phyloP scores from a whole-genome alignment of 2,797 vertebrate genomes.

The Zenarchopterus dispar region DNA sequence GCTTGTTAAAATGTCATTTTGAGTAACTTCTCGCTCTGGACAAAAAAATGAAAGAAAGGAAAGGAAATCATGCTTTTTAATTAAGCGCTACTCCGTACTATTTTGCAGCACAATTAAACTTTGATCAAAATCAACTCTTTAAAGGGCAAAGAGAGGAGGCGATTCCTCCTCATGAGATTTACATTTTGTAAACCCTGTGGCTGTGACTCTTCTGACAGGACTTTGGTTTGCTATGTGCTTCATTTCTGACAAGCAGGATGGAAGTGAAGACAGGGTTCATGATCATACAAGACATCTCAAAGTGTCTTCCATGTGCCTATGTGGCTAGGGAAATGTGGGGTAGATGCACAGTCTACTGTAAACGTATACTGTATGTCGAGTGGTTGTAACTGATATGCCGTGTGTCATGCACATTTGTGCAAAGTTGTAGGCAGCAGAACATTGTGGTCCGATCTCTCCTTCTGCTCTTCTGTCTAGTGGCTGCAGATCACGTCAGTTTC shows the following conservation, averaged over 20 bases:
- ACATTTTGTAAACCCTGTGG: slow-evolving; percentile 54
- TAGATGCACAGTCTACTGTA: slow-evolving; percentile 34
- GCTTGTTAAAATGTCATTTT: slow-evolving; percentile 75
- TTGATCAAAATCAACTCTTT: slow-evolving; percentile 61
- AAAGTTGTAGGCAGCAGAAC: slow-evolving; percentile 41
- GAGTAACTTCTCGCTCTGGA: slow-evolving; percentile 42
- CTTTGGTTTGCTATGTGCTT: slow-evolving; percentile 43
- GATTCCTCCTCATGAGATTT: slow-evolving; percentile 66
- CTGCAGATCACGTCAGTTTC: slow-evolving; percentile 68
- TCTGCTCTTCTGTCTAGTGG: slow-evolving; percentile 52
- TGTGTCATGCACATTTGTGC: slow-evolving; percentile 35
- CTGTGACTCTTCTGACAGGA: slow-evolving; percentile 46
- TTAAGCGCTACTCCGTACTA: slow-evolving; percentile 10
- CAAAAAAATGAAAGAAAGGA: slow-evolving; percentile 10
- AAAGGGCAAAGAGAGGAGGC: slow-evolving; percentile 55
- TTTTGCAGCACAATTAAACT: slow-evolving; percentile 48
- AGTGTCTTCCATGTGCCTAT: slow-evolving; percentile 22
- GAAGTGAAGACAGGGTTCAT: slow-evolving; percentile 32
- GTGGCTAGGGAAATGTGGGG: slow-evolving; percentile 18
- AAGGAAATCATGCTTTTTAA: slow-evolving; percentile 5
- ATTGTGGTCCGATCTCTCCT: slow-evolving; percentile 36
- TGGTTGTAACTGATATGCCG: slow-evolving; percentile 24
- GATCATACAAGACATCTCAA: slow-evolving; percentile 28
- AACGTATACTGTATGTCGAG: slow-evolving; percentile 45
- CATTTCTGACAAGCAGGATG: slow-evolving; percentile 51